These are phyloP conservation scores for Gambusia holbrooki DNA, from an alignment of 2,113 vertebrate species.

Conservation along the genomic window DNA sequence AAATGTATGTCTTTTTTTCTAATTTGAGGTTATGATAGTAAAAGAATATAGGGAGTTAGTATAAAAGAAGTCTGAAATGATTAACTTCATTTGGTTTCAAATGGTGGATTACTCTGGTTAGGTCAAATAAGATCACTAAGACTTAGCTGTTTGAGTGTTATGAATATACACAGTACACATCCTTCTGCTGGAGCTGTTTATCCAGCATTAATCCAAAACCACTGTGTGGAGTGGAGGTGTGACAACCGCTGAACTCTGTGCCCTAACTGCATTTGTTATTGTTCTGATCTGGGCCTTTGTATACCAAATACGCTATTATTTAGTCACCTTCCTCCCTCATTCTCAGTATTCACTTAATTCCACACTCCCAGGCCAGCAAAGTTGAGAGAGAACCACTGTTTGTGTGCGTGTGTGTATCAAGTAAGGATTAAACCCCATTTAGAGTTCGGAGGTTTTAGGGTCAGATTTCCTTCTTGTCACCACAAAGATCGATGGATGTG, in stretches of 20 bases:
- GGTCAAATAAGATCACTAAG: slow-evolving; percentile 11
- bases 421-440: slow-evolving; percentile 69
- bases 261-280: slow-evolving; percentile 66
- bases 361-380: slow-evolving; percentile 59
- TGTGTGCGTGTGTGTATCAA: slow-evolving; percentile 59
- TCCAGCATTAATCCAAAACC: slow-evolving; percentile 47
- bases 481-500: slow-evolving; percentile 76
- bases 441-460: slow-evolving; percentile 55
- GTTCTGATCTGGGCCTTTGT: slow-evolving; percentile 69
- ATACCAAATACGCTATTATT: slow-evolving; percentile 67
- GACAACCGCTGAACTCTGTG: slow-evolving; percentile 54
- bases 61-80: background rate
- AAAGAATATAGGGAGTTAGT: background rate
- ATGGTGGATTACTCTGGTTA: background rate
- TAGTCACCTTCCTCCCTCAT: slow-evolving; percentile 59
- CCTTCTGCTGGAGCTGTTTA: slow-evolving; percentile 49
- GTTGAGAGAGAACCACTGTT: slow-evolving; percentile 39
- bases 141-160: slow-evolving; percentile 10
- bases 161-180: slow-evolving; percentile 8
- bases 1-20: background rate
- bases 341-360: slow-evolving; percentile 67
- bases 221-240: slow-evolving; percentile 53
- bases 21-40: background rate
- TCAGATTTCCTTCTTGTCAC: slow-evolving; percentile 76
- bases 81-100: background rate